A percentile compares a stretch with the other conserved stretches of the same genome.
Evolutionary conservation across 1,140 invertebrate genomes (phyloP).

Genomic region (Onthophagus taurus): DNA sequence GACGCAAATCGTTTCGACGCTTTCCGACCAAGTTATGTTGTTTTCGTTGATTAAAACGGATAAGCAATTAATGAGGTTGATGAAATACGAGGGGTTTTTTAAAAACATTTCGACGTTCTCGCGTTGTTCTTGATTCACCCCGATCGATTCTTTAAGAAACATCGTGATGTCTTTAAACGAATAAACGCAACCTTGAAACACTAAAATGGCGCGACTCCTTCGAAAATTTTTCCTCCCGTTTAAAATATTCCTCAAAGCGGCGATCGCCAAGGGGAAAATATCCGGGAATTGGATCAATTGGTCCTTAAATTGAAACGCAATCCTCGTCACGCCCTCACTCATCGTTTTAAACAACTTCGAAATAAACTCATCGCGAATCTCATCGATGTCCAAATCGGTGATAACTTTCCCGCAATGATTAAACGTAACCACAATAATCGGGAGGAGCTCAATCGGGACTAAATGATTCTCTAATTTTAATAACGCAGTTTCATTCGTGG

Average conservation of each 20-base stretch:
- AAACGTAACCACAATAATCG: slow-evolving; percentile 43
- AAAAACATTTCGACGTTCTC: slow-evolving; percentile 1
- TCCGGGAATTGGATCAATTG: slow-evolving; percentile 43
- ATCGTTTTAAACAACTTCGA: slow-evolving; percentile 51
- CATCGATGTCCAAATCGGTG: slow-evolving; percentile 32
- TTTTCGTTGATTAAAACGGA: slow-evolving; percentile 54
- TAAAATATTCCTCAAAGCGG: slow-evolving; percentile 45
- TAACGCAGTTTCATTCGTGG: slow-evolving; percentile 5
- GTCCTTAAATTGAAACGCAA: slow-evolving; percentile 39
- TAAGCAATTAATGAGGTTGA: slow-evolving; percentile 51
- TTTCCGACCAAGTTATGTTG: slow-evolving; percentile 64
- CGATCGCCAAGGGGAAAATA: slow-evolving; percentile 51
- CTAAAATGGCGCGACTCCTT: slow-evolving; percentile 55
- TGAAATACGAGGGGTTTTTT: slow-evolving; percentile 35
- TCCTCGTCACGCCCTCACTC: slow-evolving; percentile 50
- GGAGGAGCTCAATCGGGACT: slow-evolving; percentile 50
- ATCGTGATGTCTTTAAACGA: slow-evolving; percentile 48
- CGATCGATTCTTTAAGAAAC: slow-evolving; percentile 17
- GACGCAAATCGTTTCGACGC: slow-evolving; percentile 54
- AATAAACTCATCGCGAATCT: slow-evolving; percentile 51
- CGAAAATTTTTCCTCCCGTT: slow-evolving; percentile 39
- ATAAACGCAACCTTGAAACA: slow-evolving; percentile 60
- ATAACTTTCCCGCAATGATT: slow-evolving; percentile 30
- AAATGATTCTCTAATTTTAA: slow-evolving; percentile 44
- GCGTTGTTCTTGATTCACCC: too few species aligned